phyloP scores from a whole-genome alignment of 2,888 invertebrate species.

The Drepana falcataria region DNA sequence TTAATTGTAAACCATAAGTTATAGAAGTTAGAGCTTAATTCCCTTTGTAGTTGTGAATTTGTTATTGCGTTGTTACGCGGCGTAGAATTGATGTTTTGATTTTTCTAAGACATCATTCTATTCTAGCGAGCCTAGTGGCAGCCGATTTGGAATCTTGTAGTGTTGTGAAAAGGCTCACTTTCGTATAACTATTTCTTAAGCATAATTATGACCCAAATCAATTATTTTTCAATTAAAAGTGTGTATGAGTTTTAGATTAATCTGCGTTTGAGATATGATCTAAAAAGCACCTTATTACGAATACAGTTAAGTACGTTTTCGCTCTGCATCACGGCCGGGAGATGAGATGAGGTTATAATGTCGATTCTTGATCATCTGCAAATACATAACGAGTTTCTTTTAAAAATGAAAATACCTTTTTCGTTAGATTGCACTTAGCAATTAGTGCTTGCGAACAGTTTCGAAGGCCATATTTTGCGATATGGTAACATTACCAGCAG shows the following conservation, averaged over 20 bases:
- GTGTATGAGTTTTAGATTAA: conserved; percentile 15
- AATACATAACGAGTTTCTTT: too few species aligned
- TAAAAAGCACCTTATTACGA: conserved; percentile 11
- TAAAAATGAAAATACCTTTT: too few species aligned
- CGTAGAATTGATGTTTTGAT: not conserved
- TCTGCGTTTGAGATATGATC: conserved; percentile 11
- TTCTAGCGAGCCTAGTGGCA: not conserved
- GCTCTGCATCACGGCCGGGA: conserved; percentile 5
- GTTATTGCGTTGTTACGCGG: not conserved
- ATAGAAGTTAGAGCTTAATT: not conserved
- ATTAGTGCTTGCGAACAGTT: too few species aligned
- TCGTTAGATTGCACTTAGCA: too few species aligned
- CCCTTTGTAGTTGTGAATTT: not conserved
- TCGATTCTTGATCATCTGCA: not conserved
- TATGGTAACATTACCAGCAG: too few species aligned
- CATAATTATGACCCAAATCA: conserved; percentile 41
- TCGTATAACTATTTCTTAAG: conserved; percentile 13
- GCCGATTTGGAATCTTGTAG: conserved; percentile 6
- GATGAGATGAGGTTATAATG: not conserved
- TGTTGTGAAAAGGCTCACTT: conserved; percentile 17
- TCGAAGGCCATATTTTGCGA: too few species aligned
- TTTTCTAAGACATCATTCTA: not conserved
- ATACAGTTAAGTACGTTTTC: conserved; percentile 7
- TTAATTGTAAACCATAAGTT: not conserved
- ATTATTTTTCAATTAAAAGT: conserved; percentile 53